phyloP scores from a whole-genome alignment of 2,888 invertebrate genomes.

The Drosophila falleni region DNA sequence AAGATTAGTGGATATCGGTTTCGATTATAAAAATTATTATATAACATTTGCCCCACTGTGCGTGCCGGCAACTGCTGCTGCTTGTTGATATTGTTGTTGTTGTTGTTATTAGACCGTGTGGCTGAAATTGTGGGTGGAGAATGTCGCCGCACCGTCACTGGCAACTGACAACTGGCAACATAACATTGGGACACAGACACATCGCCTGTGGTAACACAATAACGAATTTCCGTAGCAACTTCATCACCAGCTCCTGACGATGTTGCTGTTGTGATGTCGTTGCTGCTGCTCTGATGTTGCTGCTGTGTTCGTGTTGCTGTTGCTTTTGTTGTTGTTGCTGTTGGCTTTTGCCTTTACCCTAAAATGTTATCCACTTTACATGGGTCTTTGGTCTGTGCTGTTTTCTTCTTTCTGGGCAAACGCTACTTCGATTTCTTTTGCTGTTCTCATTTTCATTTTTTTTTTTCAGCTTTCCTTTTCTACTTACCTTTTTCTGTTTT shows the following conservation, averaged over 20 bases:
- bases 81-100: slow-evolving; percentile 17
- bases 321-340: slow-evolving; percentile 33
- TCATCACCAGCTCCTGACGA: slow-evolving; percentile 58
- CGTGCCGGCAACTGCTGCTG: slow-evolving; percentile 10
- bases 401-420: slow-evolving; percentile 42
- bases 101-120: slow-evolving; percentile 61
- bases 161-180: slow-evolving; percentile 26
- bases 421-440: slow-evolving; percentile 47
- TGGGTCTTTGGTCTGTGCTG: slow-evolving; percentile 53
- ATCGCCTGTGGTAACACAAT: slow-evolving; percentile 84
- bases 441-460: slow-evolving; percentile 40
- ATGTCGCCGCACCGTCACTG: slow-evolving; percentile 38
- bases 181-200: slow-evolving; percentile 78
- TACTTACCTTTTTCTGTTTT: slow-evolving; percentile 20
- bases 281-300: slow-evolving; percentile 23
- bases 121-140: slow-evolving; percentile 36
- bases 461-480: slow-evolving; percentile 19
- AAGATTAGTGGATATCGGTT: too few species aligned
- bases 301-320: slow-evolving; percentile 26
- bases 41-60: slow-evolving; percentile 26
- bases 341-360: slow-evolving; percentile 47
- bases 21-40: too few species aligned
- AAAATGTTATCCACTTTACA: slow-evolving; percentile 78
- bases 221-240: slow-evolving; percentile 83
- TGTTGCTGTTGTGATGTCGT: slow-evolving; percentile 34